Evolutionary conservation across 2,888 invertebrate genomes (phyloP), one percentile per base, ranked within the genome.

Genomic region (Chrysina gloriosa): DNA sequence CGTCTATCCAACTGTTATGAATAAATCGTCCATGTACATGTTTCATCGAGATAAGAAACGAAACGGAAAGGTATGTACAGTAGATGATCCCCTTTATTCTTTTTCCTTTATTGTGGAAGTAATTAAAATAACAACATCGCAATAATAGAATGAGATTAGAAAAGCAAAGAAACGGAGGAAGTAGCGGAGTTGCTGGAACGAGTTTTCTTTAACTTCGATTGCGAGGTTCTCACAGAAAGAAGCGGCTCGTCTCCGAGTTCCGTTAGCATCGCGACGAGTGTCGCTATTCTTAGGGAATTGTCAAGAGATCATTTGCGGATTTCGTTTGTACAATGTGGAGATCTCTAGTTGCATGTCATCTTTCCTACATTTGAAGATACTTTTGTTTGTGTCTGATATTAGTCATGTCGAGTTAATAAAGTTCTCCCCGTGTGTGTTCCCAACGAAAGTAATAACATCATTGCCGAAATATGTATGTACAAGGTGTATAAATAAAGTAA

Each of bases 171-270:
- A 48, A 48, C 23, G 25, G 36, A 36, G n/a, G n/a, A n/a, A 48
- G 9, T n/a, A 21, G 1, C 11, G 3, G 5, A n/a, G 25, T 25
- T 23, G 25, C 25, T 48, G 25, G 11, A n/a, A 11, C 11, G 23
- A 48, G 48, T 48, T 39, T n/a, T 48, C 7, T 34, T 34, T n/a
- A 48, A 48, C 11, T n/a, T 48, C 23, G n/a, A n/a, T n/a, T n/a
- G n/a, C n/a, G n/a, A n/a, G n/a, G n/a, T 48, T 48, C 25, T n/a
- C 25, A n/a, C n/a, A 48, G 48, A 7, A 48, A 48, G 11, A 3
- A 25, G 48, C 23, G 11, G 21, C 25, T 48, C 5, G 21, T 48
- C 1, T 48, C 25, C 25, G 48, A 48, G 11, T 48, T 6, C 11
- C 48, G 11, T 25, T 48, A 48, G 6, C 48, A 14, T n/a, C 16